Evolutionary conservation across 1,140 invertebrate species (phyloP).

Genomic region (Leptopilina boulardi): DNA sequence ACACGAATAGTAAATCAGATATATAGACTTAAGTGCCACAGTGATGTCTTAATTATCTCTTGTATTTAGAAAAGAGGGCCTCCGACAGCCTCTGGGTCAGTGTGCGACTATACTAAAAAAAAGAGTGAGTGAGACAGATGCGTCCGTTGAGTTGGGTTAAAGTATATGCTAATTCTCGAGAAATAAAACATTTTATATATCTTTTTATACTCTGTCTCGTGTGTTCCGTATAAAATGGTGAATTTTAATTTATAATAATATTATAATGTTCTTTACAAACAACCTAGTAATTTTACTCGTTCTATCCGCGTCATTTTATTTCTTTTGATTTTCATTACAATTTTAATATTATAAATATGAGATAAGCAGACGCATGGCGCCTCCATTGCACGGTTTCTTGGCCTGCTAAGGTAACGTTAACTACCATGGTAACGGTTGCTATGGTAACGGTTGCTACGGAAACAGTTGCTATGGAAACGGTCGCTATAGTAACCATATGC

Average conservation of each 20-base stretch:
- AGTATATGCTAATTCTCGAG: constrained; percentile 65
- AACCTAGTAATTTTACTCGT: constrained; percentile 50
- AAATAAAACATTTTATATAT: constrained; percentile 65
- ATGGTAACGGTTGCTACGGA: too few species aligned
- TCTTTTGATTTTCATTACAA: background rate
- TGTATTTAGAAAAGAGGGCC: constrained; percentile 36
- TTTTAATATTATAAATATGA: too few species aligned
- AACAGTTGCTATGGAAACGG: too few species aligned
- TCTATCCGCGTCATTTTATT: too few species aligned
- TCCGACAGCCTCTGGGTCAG: constrained; percentile 22
- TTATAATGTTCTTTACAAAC: constrained; percentile 55
- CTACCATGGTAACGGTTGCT: too few species aligned
- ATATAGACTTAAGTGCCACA: constrained; percentile 27
- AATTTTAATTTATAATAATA: constrained; percentile 63
- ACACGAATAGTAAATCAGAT: constrained; percentile 32
- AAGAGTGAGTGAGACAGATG: constrained; percentile 42
- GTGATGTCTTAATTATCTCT: constrained; percentile 54
- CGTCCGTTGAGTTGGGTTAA: constrained; percentile 57
- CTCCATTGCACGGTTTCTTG: too few species aligned
- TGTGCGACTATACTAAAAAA: constrained; percentile 8
- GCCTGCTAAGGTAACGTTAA: too few species aligned
- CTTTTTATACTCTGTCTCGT: constrained; percentile 39
- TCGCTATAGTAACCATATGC: too few species aligned
- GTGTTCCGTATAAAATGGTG: constrained; percentile 52
- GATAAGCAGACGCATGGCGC: too few species aligned